Conservation (phyloP, 2,888 invertebrate genomes). For the Bimastos eiseni region DNA sequence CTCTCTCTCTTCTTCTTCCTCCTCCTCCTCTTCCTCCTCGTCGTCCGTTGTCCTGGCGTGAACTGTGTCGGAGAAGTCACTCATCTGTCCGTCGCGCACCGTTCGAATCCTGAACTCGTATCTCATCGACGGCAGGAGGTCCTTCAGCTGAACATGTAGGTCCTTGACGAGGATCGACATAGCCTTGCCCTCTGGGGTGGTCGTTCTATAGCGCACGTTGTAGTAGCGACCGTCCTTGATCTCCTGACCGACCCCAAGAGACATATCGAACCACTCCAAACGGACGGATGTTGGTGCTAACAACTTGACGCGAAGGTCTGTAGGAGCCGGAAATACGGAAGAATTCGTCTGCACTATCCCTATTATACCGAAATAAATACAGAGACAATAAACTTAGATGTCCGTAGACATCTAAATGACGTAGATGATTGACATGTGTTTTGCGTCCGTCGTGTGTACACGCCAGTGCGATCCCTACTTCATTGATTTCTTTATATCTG, state of each 20-base stretch:
- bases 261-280: conserved; percentile 44
- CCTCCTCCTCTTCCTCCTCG: not conserved
- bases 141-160: conserved; percentile 72
- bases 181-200: conserved; percentile 4
- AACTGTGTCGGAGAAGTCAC: conserved; percentile 39
- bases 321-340: conserved; percentile 26
- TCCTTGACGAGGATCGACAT: conserved; percentile 27
- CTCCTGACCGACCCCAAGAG: conserved; percentile 30
- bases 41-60: conserved; percentile 41
- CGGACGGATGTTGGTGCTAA: conserved; percentile 40
- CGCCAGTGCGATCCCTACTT: no score
- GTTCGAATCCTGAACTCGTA: conserved; percentile 92
- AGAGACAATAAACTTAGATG: not conserved
- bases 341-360: conserved; percentile 18
- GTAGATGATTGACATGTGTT: no score
- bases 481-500: no score
- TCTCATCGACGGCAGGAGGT: conserved; percentile 77
- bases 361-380: not conserved
- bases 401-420: no score
- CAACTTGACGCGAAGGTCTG: conserved; percentile 38
- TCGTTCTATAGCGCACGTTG: conserved; percentile 40
- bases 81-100: conserved; percentile 65
- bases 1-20: not conserved
- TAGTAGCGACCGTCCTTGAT: conserved; percentile 39
- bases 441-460: no score